A percentile compares a stretch with the other conserved stretches of the same genome.
Evolutionary conservation across 2,797 vertebrate species (phyloP).

Genomic region (Galago senegalensis): DNA sequence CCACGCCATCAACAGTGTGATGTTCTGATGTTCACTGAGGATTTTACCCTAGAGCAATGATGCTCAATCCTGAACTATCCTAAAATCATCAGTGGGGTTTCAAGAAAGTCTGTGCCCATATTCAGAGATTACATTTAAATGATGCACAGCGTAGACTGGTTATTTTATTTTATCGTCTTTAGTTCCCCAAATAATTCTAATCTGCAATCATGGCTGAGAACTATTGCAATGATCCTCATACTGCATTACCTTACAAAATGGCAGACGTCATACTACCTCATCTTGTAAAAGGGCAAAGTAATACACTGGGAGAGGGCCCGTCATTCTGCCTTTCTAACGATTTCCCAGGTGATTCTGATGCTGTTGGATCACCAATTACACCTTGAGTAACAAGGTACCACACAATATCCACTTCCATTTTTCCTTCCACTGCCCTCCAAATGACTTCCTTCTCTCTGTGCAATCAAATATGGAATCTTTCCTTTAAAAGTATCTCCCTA

Average conservation of each 20-base stretch:
- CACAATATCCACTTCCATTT: neutral
- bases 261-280: neutral
- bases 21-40: neutral
- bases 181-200: neutral
- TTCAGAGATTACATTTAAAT: neutral
- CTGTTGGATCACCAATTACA: neutral
- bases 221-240: neutral
- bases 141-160: neutral
- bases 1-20: neutral
- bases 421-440: neutral
- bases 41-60: neutral
- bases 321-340: neutral
- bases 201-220: neutral
- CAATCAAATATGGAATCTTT: neutral
- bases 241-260: neutral
- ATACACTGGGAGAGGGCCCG: neutral
- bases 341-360: neutral
- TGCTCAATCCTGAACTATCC: neutral
- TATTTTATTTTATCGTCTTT: neutral
- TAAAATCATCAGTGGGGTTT: neutral
- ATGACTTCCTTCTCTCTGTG: neutral
- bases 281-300: neutral
- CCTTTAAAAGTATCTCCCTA: neutral
- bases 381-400: neutral
- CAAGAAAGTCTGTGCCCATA: neutral